A percentile compares a stretch with the other conserved stretches of the same genome.
Conservation (phyloP, 92 coral and sea anemone species). For the Muricea muricata region DNA sequence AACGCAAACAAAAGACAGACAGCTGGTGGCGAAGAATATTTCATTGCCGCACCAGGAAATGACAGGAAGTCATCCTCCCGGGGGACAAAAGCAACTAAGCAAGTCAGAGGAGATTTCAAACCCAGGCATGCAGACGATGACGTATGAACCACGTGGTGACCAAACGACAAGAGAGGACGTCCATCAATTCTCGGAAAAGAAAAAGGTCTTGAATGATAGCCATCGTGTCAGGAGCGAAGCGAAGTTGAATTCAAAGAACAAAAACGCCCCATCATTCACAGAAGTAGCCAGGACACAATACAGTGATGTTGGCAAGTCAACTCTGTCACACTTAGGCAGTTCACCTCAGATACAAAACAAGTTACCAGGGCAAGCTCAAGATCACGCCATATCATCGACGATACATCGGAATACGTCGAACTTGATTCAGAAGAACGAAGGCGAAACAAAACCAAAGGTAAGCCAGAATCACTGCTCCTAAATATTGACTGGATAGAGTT, state of each 20-base stretch:
- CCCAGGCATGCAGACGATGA: neutral
- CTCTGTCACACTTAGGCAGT: neutral
- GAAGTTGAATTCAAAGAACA: neutral
- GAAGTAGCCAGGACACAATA: neutral
- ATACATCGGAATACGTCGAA: neutral
- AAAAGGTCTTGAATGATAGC: neutral
- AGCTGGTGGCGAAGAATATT: neutral
- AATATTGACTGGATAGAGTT: neutral
- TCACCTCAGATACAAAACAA: neutral
- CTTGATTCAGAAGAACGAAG: neutral
- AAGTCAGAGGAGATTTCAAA: neutral
- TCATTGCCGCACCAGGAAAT: neutral
- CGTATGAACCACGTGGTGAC: neutral
- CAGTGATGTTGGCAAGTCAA: neutral
- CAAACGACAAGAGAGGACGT: neutral
- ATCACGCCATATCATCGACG: neutral
- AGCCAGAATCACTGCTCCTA: neutral
- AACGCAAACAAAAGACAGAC: neutral
- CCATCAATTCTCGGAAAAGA: neutral
- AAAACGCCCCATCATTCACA: neutral
- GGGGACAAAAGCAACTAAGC: conserved; percentile 48
- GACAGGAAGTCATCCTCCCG: neutral
- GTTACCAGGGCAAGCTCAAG: neutral
- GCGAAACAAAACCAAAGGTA: too few relatives aligned
- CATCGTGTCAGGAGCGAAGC: neutral